phyloP scores from a whole-genome alignment of 1,140 invertebrate species.

The Caenorhabditis latens region DNA sequence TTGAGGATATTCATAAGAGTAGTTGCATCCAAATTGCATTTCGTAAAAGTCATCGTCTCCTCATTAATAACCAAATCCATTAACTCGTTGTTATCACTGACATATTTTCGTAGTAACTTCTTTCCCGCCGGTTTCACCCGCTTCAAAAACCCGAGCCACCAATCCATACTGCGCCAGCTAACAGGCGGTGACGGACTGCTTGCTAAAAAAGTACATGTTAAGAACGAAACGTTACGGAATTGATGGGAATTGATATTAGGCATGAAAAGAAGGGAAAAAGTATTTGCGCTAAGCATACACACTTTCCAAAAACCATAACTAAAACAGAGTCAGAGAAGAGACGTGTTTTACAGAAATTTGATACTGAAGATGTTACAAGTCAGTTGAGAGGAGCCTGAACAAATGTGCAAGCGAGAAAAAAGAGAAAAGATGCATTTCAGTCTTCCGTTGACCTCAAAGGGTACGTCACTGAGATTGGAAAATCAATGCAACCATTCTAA shows the following conservation, averaged over 20 bases:
- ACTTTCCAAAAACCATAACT: background rate
- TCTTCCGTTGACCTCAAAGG: background rate
- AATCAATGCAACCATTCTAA: background rate
- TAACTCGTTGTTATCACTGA: background rate
- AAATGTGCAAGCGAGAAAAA: background rate
- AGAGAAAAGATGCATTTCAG: background rate
- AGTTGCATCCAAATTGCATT: background rate
- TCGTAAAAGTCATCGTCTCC: background rate
- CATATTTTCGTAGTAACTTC: background rate
- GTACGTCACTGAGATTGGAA: background rate
- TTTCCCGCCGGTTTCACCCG: background rate
- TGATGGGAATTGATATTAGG: too few species aligned
- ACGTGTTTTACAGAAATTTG: conserved; percentile 10
- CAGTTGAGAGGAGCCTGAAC: background rate
- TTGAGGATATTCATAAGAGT: background rate
- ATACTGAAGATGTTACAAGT: conserved; percentile 4
- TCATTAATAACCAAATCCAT: background rate
- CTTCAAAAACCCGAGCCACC: background rate
- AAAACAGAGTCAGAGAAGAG: background rate
- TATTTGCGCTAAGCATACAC: background rate
- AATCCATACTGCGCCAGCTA: background rate
- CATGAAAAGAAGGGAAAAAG: background rate
- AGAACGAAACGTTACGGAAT: too few species aligned
- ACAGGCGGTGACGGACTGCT: background rate
- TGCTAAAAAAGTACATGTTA: background rate